A percentile compares a stretch with the other conserved stretches of the same genome.
Conservation (phyloP, 2,888 invertebrate genomes). For the Hirtodrosophila histrioides region DNA sequence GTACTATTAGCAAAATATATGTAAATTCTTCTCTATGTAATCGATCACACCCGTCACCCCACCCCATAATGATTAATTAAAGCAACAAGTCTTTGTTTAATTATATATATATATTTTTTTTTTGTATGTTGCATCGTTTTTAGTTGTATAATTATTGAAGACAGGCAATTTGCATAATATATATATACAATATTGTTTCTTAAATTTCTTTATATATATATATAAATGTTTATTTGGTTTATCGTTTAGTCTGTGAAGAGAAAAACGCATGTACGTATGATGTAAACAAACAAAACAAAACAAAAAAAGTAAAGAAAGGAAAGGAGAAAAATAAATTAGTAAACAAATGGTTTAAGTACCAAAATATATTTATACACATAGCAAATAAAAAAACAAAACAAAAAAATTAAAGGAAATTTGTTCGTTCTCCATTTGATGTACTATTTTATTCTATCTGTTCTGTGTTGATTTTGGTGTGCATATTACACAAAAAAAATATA, state of each 20-base stretch:
- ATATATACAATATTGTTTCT: slow-evolving; percentile 12
- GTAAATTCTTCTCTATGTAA: slow-evolving; percentile 42
- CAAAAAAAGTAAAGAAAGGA: background rate
- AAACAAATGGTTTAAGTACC: slow-evolving; percentile 6
- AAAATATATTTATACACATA: slow-evolving; percentile 29
- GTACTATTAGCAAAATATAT: slow-evolving; percentile 63
- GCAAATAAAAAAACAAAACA: slow-evolving; percentile 16
- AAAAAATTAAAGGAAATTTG: slow-evolving; percentile 15
- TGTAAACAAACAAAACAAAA: slow-evolving; percentile 1
- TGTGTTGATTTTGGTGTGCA: slow-evolving; percentile 31
- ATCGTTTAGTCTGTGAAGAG: slow-evolving; percentile 4
- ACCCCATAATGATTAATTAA: slow-evolving; percentile 13
- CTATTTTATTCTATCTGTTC: slow-evolving; percentile 14
- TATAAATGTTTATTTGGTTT: slow-evolving; percentile 6
- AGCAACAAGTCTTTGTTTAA: slow-evolving; percentile 39
- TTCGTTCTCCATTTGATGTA: slow-evolving; percentile 31
- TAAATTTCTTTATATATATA: slow-evolving; percentile 18
- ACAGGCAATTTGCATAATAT: slow-evolving; percentile 23
- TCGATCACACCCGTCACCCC: background rate
- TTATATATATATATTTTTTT: slow-evolving; percentile 26
- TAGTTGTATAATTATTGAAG: slow-evolving; percentile 45
- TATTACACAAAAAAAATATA: slow-evolving; percentile 14
- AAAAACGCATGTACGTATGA: slow-evolving; percentile 42
- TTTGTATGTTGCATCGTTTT: slow-evolving; percentile 64
- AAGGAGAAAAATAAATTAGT: background rate